These are phyloP conservation scores for Manis javanica DNA, from an alignment of 2,797 vertebrate genomes.

Conservation along the genomic window DNA sequence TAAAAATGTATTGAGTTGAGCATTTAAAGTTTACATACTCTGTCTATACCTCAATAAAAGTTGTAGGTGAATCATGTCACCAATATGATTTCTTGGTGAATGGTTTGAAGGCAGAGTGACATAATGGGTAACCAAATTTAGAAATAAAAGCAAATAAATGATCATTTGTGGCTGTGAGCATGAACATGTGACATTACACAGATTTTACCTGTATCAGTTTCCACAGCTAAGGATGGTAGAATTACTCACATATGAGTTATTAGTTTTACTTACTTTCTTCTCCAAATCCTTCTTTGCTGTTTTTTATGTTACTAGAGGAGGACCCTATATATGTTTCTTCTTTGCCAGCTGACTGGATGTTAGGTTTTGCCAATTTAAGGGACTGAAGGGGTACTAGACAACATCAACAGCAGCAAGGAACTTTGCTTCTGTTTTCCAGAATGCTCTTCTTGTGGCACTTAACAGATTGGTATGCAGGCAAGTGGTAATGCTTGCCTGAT, in stretches of 20 bases:
- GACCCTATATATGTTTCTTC: background rate
- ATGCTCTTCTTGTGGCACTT: background rate
- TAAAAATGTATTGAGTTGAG: background rate
- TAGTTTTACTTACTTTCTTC: background rate
- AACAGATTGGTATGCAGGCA: background rate
- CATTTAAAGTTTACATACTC: background rate
- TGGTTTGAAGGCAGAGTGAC: background rate
- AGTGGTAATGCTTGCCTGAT: background rate
- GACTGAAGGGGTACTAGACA: background rate
- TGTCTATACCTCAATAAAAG: background rate
- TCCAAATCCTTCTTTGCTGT: background rate
- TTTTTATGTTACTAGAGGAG: background rate
- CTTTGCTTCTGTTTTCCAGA: background rate
- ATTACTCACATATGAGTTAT: background rate
- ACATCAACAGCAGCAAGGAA: background rate
- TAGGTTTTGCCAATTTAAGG: background rate
- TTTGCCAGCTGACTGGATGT: background rate
- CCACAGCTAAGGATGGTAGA: background rate
- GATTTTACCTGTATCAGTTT: background rate
- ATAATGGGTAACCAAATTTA: background rate
- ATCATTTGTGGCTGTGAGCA: background rate
- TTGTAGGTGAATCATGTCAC: background rate
- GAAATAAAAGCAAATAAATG: background rate
- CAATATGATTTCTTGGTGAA: background rate
- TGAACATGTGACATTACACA: background rate